A percentile compares a stretch with the other conserved stretches of the same genome.
Evolutionary conservation across 2,113 vertebrate species (phyloP).

Genomic region (Microtus ochrogaster): DNA sequence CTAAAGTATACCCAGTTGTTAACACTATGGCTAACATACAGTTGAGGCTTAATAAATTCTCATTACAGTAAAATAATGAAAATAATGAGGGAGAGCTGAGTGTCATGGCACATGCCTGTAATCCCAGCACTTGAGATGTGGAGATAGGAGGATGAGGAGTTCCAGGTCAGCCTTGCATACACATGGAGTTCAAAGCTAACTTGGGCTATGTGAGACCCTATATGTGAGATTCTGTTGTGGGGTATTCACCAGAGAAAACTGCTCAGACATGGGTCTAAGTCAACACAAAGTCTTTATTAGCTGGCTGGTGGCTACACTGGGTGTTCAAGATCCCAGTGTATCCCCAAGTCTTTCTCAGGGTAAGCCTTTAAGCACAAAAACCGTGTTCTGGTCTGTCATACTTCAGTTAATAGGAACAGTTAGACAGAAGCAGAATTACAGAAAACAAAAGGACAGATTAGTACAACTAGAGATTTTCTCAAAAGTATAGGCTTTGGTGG

Average conservation of each 20-base stretch:
- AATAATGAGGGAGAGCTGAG: no score
- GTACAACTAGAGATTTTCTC: neutral
- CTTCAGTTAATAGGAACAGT: neutral
- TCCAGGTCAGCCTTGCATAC: neutral
- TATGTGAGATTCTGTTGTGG: neutral
- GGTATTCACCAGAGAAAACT: neutral
- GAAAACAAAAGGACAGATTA: neutral
- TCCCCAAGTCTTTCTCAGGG: neutral
- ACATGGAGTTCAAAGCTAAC: neutral
- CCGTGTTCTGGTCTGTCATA: neutral
- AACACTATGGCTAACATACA: neutral
- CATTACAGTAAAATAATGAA: neutral
- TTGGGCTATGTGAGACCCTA: neutral
- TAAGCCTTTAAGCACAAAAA: neutral
- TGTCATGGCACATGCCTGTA: neutral
- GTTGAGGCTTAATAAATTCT: neutral
- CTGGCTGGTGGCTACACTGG: neutral
- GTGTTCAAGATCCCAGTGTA: neutral
- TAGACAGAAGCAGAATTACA: neutral
- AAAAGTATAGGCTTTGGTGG: neutral
- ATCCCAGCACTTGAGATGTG: neutral
- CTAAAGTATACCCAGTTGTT: neutral
- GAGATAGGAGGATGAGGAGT: neutral
- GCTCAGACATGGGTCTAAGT: neutral
- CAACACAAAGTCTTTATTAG: neutral